These are phyloP conservation scores for Paraescarpia echinospica DNA, from an alignment of 1,140 invertebrate genomes.

Conservation along the genomic window DNA sequence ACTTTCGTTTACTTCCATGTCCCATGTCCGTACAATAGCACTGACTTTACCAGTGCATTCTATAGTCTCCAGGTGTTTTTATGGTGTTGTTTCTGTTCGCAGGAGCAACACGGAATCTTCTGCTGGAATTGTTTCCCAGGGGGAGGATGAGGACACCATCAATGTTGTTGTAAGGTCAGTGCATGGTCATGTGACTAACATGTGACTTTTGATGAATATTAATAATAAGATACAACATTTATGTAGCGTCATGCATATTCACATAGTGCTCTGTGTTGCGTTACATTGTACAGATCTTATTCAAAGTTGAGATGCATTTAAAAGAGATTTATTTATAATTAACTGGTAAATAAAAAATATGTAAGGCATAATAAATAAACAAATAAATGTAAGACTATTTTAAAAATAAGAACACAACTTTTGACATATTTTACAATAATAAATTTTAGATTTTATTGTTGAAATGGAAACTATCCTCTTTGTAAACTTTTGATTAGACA, in stretches of 20 bases:
- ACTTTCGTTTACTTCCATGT: no score
- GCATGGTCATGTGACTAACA: conserved; percentile 8
- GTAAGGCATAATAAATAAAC: neutral
- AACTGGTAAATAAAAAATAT: neutral
- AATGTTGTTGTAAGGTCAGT: conserved; percentile 20
- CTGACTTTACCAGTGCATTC: no score
- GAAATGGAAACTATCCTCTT: no score
- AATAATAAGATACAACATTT: neutral
- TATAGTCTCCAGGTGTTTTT: neutral
- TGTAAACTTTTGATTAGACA: no score
- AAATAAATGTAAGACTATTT: neutral
- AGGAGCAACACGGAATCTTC: conserved; percentile 20
- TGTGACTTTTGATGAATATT: neutral
- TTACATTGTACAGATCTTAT: neutral
- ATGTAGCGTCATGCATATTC: neutral
- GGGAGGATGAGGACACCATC: conserved; percentile 2
- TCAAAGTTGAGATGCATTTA: neutral
- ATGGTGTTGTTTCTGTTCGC: neutral
- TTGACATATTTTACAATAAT: no score
- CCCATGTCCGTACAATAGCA: no score
- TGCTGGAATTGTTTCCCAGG: neutral
- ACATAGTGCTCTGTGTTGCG: no score
- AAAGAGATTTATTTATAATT: neutral
- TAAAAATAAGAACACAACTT: neutral
- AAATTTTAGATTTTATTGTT: no score